Evolutionary conservation across 1,140 invertebrate genomes (phyloP), one percentile per base, ranked within the genome.

Genomic region (Elysia chlorotica): DNA sequence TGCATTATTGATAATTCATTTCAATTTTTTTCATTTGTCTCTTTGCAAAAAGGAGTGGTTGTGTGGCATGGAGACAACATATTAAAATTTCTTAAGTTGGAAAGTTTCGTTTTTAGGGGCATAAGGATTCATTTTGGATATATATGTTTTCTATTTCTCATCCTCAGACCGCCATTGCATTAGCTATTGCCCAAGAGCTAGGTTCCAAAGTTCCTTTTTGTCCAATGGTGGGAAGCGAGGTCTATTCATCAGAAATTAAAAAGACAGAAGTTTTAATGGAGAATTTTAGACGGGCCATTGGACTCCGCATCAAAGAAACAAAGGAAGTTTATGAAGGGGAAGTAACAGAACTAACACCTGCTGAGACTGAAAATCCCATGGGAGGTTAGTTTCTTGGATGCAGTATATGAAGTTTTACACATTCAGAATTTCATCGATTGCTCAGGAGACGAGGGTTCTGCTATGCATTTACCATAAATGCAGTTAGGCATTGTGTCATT

Each of bases 241-340:
- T 99, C 0, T 99, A 95, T 87, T 99, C 97, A 80, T 94, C 96
- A 21, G 98, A 99, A 88, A 99, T 99, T n/a, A 99, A 99, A 86
- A 99, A 99, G 85, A 99, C 98, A 1, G 98, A 99, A 89, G 97
- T 99, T 0, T 87, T 99, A 0, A 99, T 99, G 98, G 98, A 99
- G 86, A 99, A 99, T 83, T 99, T 99, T 83, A 89, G 98, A 35
- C 89, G 97, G 74, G 97, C 98, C 2, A 99, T 99, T 87, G 98
- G 98, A 48, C 78, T 91, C 25, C 80, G 91, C 73, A 90, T 91
- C 59, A 91, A 91, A 78, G 98, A 99, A 89, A 97, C 95, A 0
- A 99, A 99, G 88, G 98, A 99, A 89, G 98, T 99, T 0, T 99
- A 98, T 88, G 98, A 99, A 89, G 98, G 98, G n/a, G 98, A 99